phyloP scores from a whole-genome alignment of 2,113 vertebrate species.

The Rhizomys pruinosus region DNA sequence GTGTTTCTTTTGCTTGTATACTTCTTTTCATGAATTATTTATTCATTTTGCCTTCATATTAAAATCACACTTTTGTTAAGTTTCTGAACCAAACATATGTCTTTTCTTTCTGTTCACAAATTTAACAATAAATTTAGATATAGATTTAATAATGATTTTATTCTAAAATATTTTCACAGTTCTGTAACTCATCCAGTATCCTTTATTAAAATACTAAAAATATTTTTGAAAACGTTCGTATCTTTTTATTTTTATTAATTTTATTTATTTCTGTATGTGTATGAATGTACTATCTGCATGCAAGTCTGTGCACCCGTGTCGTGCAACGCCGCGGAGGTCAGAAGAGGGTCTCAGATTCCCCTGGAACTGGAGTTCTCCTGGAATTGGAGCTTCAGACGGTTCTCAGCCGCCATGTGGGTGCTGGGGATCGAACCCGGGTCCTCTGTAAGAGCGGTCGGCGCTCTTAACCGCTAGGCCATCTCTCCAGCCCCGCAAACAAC shows the following conservation, averaged over 20 bases:
- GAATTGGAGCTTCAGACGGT: too few relatives aligned
- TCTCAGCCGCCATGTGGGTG: too few relatives aligned
- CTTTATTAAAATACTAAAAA: not conserved
- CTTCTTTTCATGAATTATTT: not conserved
- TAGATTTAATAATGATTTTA: not conserved
- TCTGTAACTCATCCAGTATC: not conserved
- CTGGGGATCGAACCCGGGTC: too few relatives aligned
- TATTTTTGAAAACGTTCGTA: constrained; percentile 9
- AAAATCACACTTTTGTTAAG: constrained; percentile 16
- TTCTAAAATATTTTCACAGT: not conserved
- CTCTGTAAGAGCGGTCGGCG: too few relatives aligned
- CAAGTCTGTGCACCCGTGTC: too few relatives aligned
- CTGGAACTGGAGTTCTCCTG: too few relatives aligned
- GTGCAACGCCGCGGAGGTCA: too few relatives aligned
- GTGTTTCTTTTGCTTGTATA: not conserved
- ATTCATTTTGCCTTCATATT: not conserved
- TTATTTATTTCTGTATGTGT: too few relatives aligned
- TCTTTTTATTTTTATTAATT: too few relatives aligned
- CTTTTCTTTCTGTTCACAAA: not conserved
- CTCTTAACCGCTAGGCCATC: too few relatives aligned
- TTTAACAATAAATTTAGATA: constrained; percentile 27
- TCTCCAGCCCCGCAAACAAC: not conserved
- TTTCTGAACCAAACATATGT: not conserved
- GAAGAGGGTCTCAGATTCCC: too few relatives aligned
- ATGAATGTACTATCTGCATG: too few relatives aligned